These are phyloP conservation scores for Nipponia nippon DNA, from an alignment of 2,113 vertebrate genomes.

Conservation along the genomic window DNA sequence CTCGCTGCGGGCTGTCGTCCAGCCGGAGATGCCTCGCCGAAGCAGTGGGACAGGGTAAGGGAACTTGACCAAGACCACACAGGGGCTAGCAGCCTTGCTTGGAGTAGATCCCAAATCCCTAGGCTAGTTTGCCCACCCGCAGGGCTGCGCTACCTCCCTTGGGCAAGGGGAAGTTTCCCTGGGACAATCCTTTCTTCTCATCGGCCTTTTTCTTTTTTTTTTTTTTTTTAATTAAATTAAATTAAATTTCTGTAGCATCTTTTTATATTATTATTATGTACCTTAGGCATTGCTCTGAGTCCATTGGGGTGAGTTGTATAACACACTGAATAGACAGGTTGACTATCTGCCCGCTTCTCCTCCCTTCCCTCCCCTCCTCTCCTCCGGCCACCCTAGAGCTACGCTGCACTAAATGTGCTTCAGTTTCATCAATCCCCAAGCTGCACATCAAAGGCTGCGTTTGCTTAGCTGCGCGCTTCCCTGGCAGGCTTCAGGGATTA, in stretches of 20 bases:
- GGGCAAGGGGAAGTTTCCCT: background rate
- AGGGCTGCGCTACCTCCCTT: background rate
- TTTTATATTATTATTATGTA: background rate
- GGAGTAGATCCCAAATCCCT: background rate
- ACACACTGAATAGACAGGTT: background rate
- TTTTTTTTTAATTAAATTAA: background rate
- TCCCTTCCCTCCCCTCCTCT: background rate
- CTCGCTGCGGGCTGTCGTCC: background rate
- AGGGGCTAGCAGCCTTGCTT: background rate
- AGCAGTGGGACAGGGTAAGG: background rate
- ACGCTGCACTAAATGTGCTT: background rate
- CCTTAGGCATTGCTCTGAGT: conserved; percentile 8
- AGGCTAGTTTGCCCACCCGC: background rate
- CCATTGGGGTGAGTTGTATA: background rate
- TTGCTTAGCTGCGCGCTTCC: background rate
- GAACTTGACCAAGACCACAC: background rate
- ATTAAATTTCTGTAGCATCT: conserved; percentile 29
- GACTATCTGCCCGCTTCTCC: background rate
- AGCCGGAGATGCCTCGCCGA: no score
- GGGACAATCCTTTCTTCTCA: background rate
- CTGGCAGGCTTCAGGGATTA: conserved; percentile 16
- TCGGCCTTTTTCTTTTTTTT: background rate
- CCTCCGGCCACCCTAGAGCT: background rate
- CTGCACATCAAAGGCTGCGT: conserved; percentile 37
- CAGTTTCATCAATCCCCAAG: background rate